Base-by-base conservation (phyloP, 2,888 invertebrate genomes). In the Chrysomela aeneicollis region DNA sequence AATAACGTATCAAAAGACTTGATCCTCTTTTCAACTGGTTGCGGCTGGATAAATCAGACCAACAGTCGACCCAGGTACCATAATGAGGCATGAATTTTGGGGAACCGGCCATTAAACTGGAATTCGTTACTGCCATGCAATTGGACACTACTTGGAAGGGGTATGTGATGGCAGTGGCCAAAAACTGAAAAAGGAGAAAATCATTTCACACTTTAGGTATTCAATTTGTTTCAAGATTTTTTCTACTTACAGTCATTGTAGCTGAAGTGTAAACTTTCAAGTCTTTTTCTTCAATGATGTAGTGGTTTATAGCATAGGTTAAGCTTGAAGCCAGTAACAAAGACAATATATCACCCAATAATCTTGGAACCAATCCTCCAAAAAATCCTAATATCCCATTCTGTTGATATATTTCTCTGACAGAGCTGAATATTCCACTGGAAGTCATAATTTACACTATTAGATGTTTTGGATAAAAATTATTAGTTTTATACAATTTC, bases 91-190 rank as follows among this genome's bases (percentile, higher is more conserved):
- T 95, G 50, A 88, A 85, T 0, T 95, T 95, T 30, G 94, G 93
- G 65, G 89, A 87, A 19, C 95, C 95, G 54, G 95, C 95, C 70
- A 86, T 86, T 58, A 97, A 85, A 68, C 93, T 90, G 15, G 90
- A 91, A 66, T 93, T 90, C 66, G 90, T 91, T 9, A 97, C 92
- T 64, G 92, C 89, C 93, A 97, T 95, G 76, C 96, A 93, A 64
- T 94, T 93, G 10, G 94, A 92, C 0, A 97, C 95, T 64, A 98
- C 92, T 80, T 92, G 90, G 79, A 97, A 89, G 18, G 97, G 97
- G 83, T 98, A 98, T n/a, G 95, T 92, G 68, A 95, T 78, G 61
- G 94, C 91, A 68, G 92, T 89, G 64, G 93, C 92, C 58, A 95
- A 84, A 81, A 95, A 92, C 87, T 87, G 83, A 78, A 72, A 76